Conservation (phyloP, 2,113 vertebrate genomes). For the Epinephelus cyanopodus region DNA sequence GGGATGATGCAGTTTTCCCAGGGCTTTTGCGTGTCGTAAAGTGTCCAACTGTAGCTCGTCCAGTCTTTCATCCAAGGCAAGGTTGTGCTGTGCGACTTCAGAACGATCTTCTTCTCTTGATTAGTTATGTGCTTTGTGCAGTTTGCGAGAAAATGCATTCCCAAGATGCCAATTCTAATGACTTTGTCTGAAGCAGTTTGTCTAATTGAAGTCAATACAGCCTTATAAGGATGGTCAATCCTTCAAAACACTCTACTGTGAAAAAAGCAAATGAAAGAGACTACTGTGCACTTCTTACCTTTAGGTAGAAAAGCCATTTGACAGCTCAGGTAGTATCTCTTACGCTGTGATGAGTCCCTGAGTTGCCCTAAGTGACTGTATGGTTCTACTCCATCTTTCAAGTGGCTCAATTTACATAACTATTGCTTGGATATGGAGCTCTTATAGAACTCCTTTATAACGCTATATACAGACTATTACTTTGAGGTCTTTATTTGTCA, state of each 20-base stretch:
- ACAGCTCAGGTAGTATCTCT: background rate
- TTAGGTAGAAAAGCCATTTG: background rate
- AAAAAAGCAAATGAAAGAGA: background rate
- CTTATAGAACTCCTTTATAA: too few relatives aligned
- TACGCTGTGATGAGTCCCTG: background rate
- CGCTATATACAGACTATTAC: too few relatives aligned
- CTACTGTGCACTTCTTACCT: background rate
- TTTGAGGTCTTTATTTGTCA: too few relatives aligned
- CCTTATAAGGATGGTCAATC: background rate
- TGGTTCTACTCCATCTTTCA: background rate
- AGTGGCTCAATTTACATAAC: background rate
- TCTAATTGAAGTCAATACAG: background rate
- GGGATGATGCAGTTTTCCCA: background rate
- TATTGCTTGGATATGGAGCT: too few relatives aligned
- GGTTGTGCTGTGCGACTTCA: background rate
- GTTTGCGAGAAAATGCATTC: constrained; percentile 17
- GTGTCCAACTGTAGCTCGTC: background rate
- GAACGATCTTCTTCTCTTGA: constrained; percentile 6
- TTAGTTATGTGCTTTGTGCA: constrained; percentile 13
- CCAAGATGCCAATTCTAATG: constrained; percentile 16
- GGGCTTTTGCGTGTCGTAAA: background rate
- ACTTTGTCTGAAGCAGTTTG: background rate
- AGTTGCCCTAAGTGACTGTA: background rate
- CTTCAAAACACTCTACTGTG: background rate
- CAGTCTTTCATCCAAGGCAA: constrained; percentile 10